These are phyloP conservation scores for Drosophila antonietae DNA, from an alignment of 2,888 invertebrate species.

Conservation along the genomic window DNA sequence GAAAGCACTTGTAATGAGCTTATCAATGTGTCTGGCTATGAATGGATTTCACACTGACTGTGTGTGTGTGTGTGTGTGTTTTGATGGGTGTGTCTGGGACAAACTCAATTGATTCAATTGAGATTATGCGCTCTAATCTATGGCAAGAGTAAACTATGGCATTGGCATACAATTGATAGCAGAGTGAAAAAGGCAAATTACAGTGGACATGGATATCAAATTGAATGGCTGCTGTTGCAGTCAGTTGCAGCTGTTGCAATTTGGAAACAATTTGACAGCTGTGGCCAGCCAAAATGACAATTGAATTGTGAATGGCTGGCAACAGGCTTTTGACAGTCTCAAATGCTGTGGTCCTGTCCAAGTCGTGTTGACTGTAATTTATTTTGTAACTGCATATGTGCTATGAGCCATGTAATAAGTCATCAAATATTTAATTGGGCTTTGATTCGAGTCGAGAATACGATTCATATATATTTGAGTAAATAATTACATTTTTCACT, in stretches of 20 bases:
- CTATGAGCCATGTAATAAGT: not conserved
- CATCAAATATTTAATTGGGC: not conserved
- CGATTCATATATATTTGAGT: not conserved
- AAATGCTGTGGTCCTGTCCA: not conserved
- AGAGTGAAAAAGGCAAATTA: constrained; percentile 60
- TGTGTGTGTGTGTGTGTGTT: not conserved
- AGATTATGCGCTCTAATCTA: constrained; percentile 51
- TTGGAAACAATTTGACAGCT: constrained; percentile 3
- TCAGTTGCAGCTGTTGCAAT: not conserved
- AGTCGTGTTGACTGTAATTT: not conserved
- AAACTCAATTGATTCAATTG: constrained; percentile 71
- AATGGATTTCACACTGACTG: constrained; percentile 1
- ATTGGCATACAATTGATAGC: constrained; percentile 35
- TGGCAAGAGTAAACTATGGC: constrained; percentile 45
- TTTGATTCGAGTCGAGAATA: not conserved
- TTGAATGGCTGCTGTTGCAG: constrained; percentile 5
- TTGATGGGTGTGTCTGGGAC: constrained; percentile 9
- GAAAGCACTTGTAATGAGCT: constrained; percentile 24
- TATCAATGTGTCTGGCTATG: constrained; percentile 22
- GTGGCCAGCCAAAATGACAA: constrained; percentile 8
- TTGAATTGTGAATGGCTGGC: not conserved
- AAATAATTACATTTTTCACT: not conserved
- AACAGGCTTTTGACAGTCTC: not conserved
- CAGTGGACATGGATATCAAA: constrained; percentile 43
- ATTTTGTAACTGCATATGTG: not conserved